These are phyloP conservation scores for Eupelmus urozonus DNA, from an alignment of 2,888 invertebrate genomes.

Conservation along the genomic window DNA sequence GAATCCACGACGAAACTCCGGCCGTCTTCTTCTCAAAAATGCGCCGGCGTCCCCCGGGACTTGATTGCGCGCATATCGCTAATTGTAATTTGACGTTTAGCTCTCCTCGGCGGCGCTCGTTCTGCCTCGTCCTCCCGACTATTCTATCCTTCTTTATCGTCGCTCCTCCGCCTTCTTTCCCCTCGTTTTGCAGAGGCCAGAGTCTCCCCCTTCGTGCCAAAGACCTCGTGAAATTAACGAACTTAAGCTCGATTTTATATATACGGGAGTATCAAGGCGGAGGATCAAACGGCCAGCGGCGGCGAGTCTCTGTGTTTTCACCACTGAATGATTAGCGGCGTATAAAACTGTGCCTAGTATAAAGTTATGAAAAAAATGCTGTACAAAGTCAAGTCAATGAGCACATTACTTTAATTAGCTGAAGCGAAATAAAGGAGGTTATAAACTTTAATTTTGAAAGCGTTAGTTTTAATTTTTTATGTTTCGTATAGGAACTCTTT, in stretches of 20 bases:
- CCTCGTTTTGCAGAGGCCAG: constrained; percentile 49
- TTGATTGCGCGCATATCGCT: constrained; percentile 68
- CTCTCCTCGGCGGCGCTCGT: constrained; percentile 62
- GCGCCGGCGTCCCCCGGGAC: constrained; percentile 1
- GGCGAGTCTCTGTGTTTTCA: constrained; percentile 16
- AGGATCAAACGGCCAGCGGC: constrained; percentile 44
- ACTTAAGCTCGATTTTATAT: constrained; percentile 69
- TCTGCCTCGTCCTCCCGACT: constrained; percentile 57
- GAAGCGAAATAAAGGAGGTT: constrained; percentile 27
- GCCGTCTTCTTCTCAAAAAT: constrained; percentile 33
- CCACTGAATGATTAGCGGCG: constrained; percentile 30
- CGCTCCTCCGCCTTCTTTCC: constrained; percentile 1
- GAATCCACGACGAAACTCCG: neutral
- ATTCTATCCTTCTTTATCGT: constrained; percentile 61
- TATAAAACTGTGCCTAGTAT: constrained; percentile 33
- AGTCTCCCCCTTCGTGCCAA: constrained; percentile 59
- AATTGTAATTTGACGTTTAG: constrained; percentile 75
- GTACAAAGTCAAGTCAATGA: constrained; percentile 15
- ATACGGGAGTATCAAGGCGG: constrained; percentile 39
- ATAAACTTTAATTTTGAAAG: no score
- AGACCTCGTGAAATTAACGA: constrained; percentile 71
- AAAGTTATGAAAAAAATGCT: constrained; percentile 17
- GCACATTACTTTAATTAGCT: constrained; percentile 22
- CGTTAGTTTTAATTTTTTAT: neutral
- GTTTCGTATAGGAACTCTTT: neutral